Evolutionary conservation across 2,888 invertebrate genomes (phyloP).

Genomic region (Ephialtes manifestator): DNA sequence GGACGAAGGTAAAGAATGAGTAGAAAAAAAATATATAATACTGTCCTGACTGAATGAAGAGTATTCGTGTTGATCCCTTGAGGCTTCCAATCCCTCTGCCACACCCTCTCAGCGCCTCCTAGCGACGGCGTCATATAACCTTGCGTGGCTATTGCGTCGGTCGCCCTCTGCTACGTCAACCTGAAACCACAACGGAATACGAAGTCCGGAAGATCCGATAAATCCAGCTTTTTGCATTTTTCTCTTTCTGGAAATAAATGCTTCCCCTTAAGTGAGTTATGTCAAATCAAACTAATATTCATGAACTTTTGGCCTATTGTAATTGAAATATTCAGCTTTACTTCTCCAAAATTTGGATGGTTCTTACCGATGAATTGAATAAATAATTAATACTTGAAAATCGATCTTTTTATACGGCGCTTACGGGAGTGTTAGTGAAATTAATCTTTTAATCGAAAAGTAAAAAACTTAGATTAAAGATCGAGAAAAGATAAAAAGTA

Average conservation of each 20-base stretch:
- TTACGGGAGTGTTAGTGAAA: no score
- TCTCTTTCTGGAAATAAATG: neutral
- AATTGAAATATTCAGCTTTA: no score
- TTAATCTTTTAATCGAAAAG: no score
- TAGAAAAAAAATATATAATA: constrained; percentile 39
- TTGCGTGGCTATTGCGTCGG: constrained; percentile 11
- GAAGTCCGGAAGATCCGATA: neutral
- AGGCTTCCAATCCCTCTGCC: constrained; percentile 18
- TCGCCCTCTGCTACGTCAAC: neutral
- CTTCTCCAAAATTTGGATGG: no score
- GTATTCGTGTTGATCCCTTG: constrained; percentile 23
- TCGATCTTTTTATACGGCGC: no score
- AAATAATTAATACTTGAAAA: no score
- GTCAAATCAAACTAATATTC: no score
- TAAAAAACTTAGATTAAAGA: no score
- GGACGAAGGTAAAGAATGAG: constrained; percentile 28
- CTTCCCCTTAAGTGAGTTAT: neutral
- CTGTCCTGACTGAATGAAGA: constrained; percentile 33
- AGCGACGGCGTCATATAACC: constrained; percentile 7
- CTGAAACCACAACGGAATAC: constrained; percentile 16
- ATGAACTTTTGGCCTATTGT: no score
- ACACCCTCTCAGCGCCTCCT: constrained; percentile 2
- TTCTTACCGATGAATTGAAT: no score
- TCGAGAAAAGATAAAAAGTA: no score
- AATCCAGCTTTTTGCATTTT: neutral